Evolutionary conservation across 2,797 vertebrate species (phyloP).

Genomic region (Phyllotis vaccarum): DNA sequence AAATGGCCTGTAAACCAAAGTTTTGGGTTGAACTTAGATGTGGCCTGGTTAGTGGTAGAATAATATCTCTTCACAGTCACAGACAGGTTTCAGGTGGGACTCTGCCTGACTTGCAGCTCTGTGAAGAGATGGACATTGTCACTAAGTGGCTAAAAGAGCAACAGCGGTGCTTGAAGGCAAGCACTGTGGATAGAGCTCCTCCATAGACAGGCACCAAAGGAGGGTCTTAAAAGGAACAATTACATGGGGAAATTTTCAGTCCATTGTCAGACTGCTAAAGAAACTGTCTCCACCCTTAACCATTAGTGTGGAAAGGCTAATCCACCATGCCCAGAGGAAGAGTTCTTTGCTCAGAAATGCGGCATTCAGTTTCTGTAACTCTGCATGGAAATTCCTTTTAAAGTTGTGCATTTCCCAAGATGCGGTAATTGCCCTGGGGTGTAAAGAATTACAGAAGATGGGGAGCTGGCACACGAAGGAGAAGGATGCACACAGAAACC

Average conservation of each 20-base stretch:
- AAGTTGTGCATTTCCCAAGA: slow-evolving; percentile 73
- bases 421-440: slow-evolving; percentile 76
- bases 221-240: slow-evolving; percentile 61
- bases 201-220: slow-evolving; percentile 46
- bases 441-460: slow-evolving; percentile 72
- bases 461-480: slow-evolving; percentile 46
- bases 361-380: slow-evolving; percentile 73
- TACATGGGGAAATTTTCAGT: slow-evolving; percentile 65
- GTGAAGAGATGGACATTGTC: not conserved
- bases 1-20: not conserved
- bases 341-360: slow-evolving; percentile 72
- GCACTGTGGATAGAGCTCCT: not conserved
- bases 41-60: not conserved
- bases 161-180: slow-evolving; percentile 1
- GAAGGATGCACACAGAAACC: slow-evolving; percentile 64
- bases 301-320: slow-evolving; percentile 76
- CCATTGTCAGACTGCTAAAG: slow-evolving; percentile 57
- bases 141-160: slow-evolving; percentile 71
- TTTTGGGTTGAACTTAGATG: not conserved
- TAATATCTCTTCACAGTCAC: not conserved
- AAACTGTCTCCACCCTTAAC: slow-evolving; percentile 66
- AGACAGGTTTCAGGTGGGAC: slow-evolving; percentile 35
- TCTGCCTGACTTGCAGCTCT: slow-evolving; percentile 7
- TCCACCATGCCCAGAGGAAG: slow-evolving; percentile 74
- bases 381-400: slow-evolving; percentile 77